phyloP scores from a whole-genome alignment of 2,113 vertebrate genomes.

The Heterotis niloticus region DNA sequence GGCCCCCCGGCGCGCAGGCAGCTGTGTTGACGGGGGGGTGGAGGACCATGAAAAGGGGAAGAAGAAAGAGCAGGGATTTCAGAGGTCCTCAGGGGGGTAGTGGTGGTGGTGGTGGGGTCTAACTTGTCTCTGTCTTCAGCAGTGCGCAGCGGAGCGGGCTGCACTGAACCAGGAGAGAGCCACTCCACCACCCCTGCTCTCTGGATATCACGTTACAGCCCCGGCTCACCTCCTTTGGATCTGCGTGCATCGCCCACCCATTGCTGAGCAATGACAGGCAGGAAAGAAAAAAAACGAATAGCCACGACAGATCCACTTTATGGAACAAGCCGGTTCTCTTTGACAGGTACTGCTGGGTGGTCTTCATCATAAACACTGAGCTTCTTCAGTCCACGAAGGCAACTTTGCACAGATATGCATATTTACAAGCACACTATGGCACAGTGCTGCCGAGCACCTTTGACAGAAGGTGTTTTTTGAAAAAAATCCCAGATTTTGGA shows the following conservation, averaged over 20 bases:
- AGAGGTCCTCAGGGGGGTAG: constrained; percentile 56
- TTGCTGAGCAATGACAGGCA: not conserved
- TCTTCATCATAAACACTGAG: no score
- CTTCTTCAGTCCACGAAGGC: no score
- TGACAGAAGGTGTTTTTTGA: no score
- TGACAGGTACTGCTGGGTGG: no score
- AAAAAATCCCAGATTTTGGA: no score
- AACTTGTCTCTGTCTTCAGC: constrained; percentile 28
- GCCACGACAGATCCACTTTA: not conserved
- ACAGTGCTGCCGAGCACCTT: no score
- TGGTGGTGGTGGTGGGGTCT: constrained; percentile 41
- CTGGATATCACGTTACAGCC: constrained; percentile 2
- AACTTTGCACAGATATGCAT: no score
- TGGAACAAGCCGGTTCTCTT: not conserved
- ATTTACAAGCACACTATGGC: no score
- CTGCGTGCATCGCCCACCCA: not conserved
- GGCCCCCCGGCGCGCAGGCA: constrained; percentile 65
- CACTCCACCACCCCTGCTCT: not conserved
- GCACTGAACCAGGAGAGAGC: not conserved
- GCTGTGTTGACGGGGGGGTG: constrained; percentile 66
- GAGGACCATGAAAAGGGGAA: constrained; percentile 58
- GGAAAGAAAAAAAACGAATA: not conserved
- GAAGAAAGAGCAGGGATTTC: constrained; percentile 62
- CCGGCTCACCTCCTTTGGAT: not conserved
- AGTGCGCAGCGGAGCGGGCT: not conserved